phyloP scores from a whole-genome alignment of 2,888 invertebrate genomes.

The Fabriciana adippe region DNA sequence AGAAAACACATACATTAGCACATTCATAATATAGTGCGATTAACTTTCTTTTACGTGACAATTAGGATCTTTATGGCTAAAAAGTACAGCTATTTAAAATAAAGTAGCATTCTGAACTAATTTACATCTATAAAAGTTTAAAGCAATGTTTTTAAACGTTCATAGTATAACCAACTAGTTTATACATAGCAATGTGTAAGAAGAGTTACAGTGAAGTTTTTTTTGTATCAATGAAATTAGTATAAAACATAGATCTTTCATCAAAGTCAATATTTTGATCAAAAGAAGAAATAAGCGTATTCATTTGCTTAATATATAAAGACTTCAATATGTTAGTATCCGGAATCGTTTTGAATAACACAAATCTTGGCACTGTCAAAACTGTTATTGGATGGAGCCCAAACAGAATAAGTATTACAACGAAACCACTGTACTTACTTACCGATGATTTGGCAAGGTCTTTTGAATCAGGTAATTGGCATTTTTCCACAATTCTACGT shows the following conservation, averaged over 20 bases:
- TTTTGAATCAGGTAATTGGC: conserved; percentile 47
- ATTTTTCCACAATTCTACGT: neutral
- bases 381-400: conserved; percentile 60
- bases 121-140: conserved; percentile 60
- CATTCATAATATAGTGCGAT: neutral
- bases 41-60: conserved; percentile 1
- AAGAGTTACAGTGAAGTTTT: too few species aligned
- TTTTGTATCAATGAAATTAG: too few species aligned
- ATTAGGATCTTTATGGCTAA: neutral
- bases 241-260: conserved; percentile 13
- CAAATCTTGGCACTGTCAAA: conserved; percentile 68
- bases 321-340: conserved; percentile 56
- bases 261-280: conserved; percentile 23
- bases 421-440: conserved; percentile 61
- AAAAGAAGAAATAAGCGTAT: conserved; percentile 11
- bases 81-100: neutral
- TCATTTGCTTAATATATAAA: too few species aligned
- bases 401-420: conserved; percentile 49
- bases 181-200: too few species aligned
- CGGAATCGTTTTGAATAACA: conserved; percentile 58
- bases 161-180: conserved; percentile 25
- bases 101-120: conserved; percentile 50
- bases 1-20: neutral
- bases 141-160: neutral
- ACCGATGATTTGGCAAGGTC: conserved; percentile 49